Base-by-base conservation (phyloP, 2,113 vertebrate species). In the Petrocephalus zakoni region DNA sequence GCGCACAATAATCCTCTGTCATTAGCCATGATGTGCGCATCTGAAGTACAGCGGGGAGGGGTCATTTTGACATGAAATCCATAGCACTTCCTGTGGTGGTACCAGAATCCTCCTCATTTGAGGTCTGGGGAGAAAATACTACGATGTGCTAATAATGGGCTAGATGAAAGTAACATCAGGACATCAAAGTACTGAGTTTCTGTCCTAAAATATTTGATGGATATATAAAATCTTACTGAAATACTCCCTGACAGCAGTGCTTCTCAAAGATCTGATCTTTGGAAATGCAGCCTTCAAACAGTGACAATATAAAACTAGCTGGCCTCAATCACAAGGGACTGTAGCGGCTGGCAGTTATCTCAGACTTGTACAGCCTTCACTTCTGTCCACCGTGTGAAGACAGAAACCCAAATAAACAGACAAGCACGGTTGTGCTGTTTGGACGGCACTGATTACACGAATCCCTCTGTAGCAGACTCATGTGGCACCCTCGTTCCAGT, bases 61-160 rank as follows among this genome's bases (percentile, higher is more conserved):
- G 64, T 89, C 83, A 37, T 72, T 89, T 52, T 86, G 83, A 89
- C 88, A 85, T 85, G 52, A 86, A 86, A 56, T 86, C 84, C 84
- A 86, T 86, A 86, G 84, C 21, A 52, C 51, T 53, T 86, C 84
- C 52, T 55, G 84, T 34, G 52, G 83, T 13, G 25, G 4, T 34
- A 2, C 10, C 51, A 85, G 46, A 53, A 86, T 29, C 46, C 51
- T 56, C 11, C n/a, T 55, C 52, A 56, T 55, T 42, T 22, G 52
- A 34, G n/a, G 5, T 7, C 84, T 21, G n/a, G 46, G 29, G 4
- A 13, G 37, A 78, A 78, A 78, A 78, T 21, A 78, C 34, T 78
- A 21, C 17, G 21, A 8, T 85, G 47, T 25, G 82, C 21, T n/a
- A 15, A n/a, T 25, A 52, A 53, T 15, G 17, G 5, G 51, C 8